Evolutionary conservation across 1,140 invertebrate species (phyloP).

Genomic region (Carcinoscorpius rotundicauda): DNA sequence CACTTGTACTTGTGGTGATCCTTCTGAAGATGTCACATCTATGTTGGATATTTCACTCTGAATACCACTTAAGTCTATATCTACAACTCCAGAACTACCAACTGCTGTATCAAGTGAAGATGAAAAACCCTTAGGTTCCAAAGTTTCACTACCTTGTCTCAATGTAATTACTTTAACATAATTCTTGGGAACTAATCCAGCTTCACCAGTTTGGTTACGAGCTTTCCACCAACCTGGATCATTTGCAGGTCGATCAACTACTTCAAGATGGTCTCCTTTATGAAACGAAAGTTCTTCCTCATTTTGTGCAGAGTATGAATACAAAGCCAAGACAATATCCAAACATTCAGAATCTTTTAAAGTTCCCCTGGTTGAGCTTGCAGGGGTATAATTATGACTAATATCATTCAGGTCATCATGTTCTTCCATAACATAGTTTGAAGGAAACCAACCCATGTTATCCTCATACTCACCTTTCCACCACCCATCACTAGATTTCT

Average conservation of each 20-base stretch:
- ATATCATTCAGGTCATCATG: constrained; percentile 52
- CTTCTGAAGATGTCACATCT: too few species aligned
- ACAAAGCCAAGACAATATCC: constrained; percentile 87
- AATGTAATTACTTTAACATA: constrained; percentile 59
- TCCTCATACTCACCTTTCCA: constrained; percentile 85
- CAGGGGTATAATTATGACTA: constrained; percentile 74
- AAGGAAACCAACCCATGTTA: constrained; percentile 88
- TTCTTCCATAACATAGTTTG: constrained; percentile 66
- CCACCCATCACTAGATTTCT: constrained; percentile 99
- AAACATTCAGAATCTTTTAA: constrained; percentile 33
- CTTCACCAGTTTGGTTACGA: constrained; percentile 72
- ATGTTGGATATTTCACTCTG: too few species aligned
- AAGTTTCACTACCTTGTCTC: constrained; percentile 6
- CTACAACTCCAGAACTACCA: too few species aligned
- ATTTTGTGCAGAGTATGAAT: constrained; percentile 87
- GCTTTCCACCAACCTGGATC: constrained; percentile 99
- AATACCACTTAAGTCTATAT: too few species aligned
- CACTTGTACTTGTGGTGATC: too few species aligned
- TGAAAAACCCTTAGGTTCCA: not conserved
- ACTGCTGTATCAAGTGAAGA: too few species aligned
- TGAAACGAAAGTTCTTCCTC: constrained; percentile 95
- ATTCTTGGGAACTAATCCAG: constrained; percentile 90
- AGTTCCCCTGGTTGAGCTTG: constrained; percentile 35
- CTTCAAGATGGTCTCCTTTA: constrained; percentile 88
- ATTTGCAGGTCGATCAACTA: constrained; percentile 82